phyloP scores from a whole-genome alignment of 2,888 invertebrate species.

The Drosophila mettleri region DNA sequence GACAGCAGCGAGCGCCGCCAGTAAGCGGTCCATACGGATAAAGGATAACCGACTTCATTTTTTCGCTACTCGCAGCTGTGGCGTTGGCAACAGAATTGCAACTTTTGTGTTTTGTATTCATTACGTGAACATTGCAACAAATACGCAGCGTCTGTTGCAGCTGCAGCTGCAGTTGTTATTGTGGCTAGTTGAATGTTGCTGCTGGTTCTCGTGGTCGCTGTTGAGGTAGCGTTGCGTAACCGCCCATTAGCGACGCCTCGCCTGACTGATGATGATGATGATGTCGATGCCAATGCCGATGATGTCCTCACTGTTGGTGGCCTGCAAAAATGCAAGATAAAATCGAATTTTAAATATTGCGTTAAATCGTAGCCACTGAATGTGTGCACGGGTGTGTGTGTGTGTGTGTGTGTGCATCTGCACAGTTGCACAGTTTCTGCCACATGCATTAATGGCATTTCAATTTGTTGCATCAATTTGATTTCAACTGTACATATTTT shows the following conservation, averaged over 20 bases:
- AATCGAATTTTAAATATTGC: slow-evolving; percentile 36
- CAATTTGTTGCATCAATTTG: slow-evolving; percentile 13
- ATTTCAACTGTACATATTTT: neutral
- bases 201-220: slow-evolving; percentile 18
- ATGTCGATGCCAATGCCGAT: slow-evolving; percentile 7
- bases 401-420: neutral
- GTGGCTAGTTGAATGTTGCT: slow-evolving; percentile 3
- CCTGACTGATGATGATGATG: slow-evolving; percentile 9
- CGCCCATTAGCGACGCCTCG: slow-evolving; percentile 29
- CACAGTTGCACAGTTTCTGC: slow-evolving; percentile 3
- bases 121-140: slow-evolving; percentile 69
- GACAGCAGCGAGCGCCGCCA: slow-evolving; percentile 86
- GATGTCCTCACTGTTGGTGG: slow-evolving; percentile 1
- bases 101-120: slow-evolving; percentile 76
- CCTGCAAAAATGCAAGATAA: slow-evolving; percentile 61
- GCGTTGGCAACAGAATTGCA: slow-evolving; percentile 62
- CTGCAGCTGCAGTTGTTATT: slow-evolving; percentile 19
- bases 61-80: slow-evolving; percentile 72
- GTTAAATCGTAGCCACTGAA: slow-evolving; percentile 47
- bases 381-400: slow-evolving; percentile 2
- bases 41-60: slow-evolving; percentile 86
- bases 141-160: slow-evolving; percentile 6
- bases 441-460: slow-evolving; percentile 34
- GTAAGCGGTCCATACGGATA: slow-evolving; percentile 86
- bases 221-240: slow-evolving; percentile 15